phyloP scores from a whole-genome alignment of 2,888 invertebrate species.

The Heliconius ethilla region DNA sequence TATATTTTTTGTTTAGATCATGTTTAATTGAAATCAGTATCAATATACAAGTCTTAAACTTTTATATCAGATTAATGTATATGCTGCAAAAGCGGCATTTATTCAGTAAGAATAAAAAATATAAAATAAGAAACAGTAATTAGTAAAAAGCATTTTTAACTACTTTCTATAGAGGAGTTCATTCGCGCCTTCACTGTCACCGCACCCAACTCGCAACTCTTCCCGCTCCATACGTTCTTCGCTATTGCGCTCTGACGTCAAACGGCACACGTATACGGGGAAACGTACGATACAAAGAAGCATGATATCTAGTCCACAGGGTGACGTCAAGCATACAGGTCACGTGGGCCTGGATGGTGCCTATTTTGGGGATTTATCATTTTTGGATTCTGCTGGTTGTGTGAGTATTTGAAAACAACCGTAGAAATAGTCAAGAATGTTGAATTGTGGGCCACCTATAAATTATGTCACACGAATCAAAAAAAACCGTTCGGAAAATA shows the following conservation, averaged over 20 bases:
- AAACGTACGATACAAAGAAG: conserved; percentile 89
- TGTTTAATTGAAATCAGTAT: not conserved
- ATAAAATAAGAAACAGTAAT: not conserved
- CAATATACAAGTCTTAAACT: not conserved
- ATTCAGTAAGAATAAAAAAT: not conserved
- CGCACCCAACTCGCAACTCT: conserved; percentile 65
- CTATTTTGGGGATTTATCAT: conserved; percentile 95
- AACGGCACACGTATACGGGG: conserved; percentile 75
- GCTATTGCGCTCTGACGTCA: conserved; percentile 77
- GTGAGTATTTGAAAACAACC: conserved; percentile 57
- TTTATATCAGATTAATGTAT: not conserved
- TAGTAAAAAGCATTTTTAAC: conserved; percentile 35
- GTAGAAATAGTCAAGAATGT: not conserved
- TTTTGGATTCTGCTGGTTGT: conserved; percentile 74
- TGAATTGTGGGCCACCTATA: not conserved
- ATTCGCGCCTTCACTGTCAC: conserved; percentile 58
- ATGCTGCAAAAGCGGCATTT: not conserved
- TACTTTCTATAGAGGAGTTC: conserved; percentile 42
- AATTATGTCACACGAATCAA: not conserved
- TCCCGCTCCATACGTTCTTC: conserved; percentile 66
- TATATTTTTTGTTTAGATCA: not conserved
- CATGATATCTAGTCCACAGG: conserved; percentile 98
- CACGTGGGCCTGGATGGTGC: conserved; percentile 99
- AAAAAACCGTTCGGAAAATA: not conserved
- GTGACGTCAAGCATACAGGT: conserved; percentile 96